A percentile compares a stretch with the other conserved stretches of the same genome.
Conservation (phyloP, 2,888 invertebrate genomes). For the Ganaspis brasiliensis region DNA sequence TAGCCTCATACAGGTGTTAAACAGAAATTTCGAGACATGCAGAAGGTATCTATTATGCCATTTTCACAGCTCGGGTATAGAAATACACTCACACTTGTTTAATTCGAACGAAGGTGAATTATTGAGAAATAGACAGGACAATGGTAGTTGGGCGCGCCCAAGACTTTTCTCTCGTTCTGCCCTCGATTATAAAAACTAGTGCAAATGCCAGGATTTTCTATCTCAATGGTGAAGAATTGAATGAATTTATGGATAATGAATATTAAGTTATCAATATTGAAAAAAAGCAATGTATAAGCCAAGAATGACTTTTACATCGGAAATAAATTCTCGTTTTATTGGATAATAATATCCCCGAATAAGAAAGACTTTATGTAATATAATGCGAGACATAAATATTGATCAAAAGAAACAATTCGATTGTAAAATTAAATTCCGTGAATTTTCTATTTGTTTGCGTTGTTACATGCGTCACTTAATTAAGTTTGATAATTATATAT, state of each 20-base stretch:
- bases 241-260: background rate
- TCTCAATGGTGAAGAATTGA: background rate
- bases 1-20: conserved; percentile 6
- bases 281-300: conserved; percentile 13
- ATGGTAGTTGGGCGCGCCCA: conserved; percentile 73
- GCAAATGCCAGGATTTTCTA: conserved; percentile 46
- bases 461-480: no score
- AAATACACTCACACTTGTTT: background rate
- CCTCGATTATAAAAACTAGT: conserved; percentile 45
- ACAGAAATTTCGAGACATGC: background rate
- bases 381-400: background rate
- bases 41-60: conserved; percentile 12
- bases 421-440: background rate
- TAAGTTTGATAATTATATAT: no score
- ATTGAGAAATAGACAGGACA: conserved; percentile 68
- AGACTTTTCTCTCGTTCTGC: conserved; percentile 59
- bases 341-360: conserved; percentile 11
- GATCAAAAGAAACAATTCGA: background rate
- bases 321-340: conserved; percentile 12
- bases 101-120: conserved; percentile 50
- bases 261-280: conserved; percentile 10
- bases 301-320: conserved; percentile 7
- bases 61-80: conserved; percentile 15
- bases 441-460: background rate
- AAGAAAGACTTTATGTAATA: conserved; percentile 14